Evolutionary conservation across 2,888 invertebrate species (phyloP), one percentile per base, ranked within the genome.

Genomic region (Anodontia alba): DNA sequence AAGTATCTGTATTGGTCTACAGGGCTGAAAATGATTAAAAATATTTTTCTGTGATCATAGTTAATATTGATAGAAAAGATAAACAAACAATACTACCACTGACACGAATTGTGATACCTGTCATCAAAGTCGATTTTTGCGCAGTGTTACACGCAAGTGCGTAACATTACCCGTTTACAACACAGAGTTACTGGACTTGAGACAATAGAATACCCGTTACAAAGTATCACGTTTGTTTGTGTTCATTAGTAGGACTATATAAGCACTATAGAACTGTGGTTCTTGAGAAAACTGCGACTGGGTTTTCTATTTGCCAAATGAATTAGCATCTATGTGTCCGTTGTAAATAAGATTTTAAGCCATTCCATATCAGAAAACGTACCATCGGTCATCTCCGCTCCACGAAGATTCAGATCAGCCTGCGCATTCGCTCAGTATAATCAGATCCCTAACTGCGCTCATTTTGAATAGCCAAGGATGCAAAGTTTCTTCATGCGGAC

Each of bases 181-280:
- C 15, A n/a, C 29, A 36, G 43, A 69, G 69, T 69, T 69, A 69
- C 10, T 43, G 69, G 26, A 15, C 43, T 26, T 67, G 67, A 67
- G 38, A 38, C 67, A 67, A 67, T 38, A 67, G 20, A 67, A 36
- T 67, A 20, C n/a, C 67, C 57, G 57, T 57, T 57, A 57, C 29
- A 57, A 57, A 57, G 57, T 7, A 20, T 29, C 57, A 20, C 57
- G 3, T 57, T 23, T 57, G 29, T 57, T 57, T 26, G 57, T 7
- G 29, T 7, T 57, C 3, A 57, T 29, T 57, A 57, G 29, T 7
- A 57, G 17, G 57, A 57, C 57, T 57, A 23, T 10, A 26, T 29
- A 20, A 26, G 7, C 23, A 7, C 7, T 57, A 20, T 26, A 26
- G 23, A 57, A 29, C 10, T 23, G 57, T 26, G 23, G 23, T 29